Base-by-base conservation (phyloP, 37 sponge, comb jelly and placozoan genomes). In the Theonella swinhoei region DNA sequence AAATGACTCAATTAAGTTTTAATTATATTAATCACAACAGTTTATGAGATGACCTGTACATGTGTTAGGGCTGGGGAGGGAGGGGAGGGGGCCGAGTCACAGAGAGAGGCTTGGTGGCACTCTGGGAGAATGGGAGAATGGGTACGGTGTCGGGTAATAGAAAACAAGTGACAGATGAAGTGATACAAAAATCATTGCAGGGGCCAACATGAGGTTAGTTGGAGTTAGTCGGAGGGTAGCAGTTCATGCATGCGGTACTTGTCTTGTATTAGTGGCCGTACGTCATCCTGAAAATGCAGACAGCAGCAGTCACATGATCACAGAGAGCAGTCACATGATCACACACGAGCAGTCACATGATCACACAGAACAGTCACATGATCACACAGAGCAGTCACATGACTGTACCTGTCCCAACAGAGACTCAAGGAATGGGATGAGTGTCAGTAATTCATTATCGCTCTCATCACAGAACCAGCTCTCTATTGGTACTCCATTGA, bases 401-500 rank as follows among this genome's bases (percentile, higher is more conserved):
- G 35, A 22, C 60, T 58, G 17, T 60, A 92, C 97, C 72, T 84
- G 78, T 14, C 83, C 76, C 24, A 82, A 84, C 9, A 97, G 80
- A 1, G 95, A 83, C 28, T 94, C 83, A 20, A 98, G 86, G 76
- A 98, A 94, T 20, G 99, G 99, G 37, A 98, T 36, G 28, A 98
- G 72, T 26, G 88, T 75, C 71, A 98, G 72, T 0, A 98, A 85
- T 40, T 94, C 95, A 78, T 63, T 65, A 71, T 98, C 99, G 22
- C 36, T 64, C 23, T 88, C 83, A 64, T 98, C 99, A 62, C 39
- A 79, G 68, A 98, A 96, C 99, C 99, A 98, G 63, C 93, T 88
- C 70, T 82, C 89, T 40, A 98, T 98, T 1, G 99, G 99, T 34
- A 98, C 92, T 1, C 99, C 99, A 86, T 98, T 98, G 25, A 90